Base-by-base conservation (phyloP, 2,797 vertebrate species). In the Lophotriccus pileatus region DNA sequence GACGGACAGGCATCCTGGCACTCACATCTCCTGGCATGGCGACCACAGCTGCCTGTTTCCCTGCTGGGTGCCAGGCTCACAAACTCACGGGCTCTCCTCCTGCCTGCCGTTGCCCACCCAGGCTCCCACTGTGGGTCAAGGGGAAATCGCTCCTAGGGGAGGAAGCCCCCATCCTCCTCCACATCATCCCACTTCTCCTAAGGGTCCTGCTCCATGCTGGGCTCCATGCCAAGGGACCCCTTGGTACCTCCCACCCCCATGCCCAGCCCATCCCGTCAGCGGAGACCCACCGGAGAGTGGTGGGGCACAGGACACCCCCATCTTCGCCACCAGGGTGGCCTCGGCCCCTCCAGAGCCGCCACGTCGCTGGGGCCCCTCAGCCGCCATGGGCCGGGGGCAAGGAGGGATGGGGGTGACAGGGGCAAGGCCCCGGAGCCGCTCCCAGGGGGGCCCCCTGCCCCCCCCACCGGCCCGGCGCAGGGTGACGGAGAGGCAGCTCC, bases 401-500 rank as follows among this genome's bases (percentile, higher is more conserved):
- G 88, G 91, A 2, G 23, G 30, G 4, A 80, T 41, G 0, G 70
- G 67, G 23, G 78, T 93, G 69, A 73, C 1, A 0, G 37, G 95
- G 9, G 69, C 76, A 2, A 32, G 69, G 30, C 30, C 78, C n/a
- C 70, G 9, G 25, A 56, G 47, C 28, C 69, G 21, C n/a, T 89
- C 74, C 85, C 84, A 87, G 32, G 70, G 41, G 21, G 24, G 30
- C 0, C 10, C 23, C 46, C 81, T 63, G 2, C 76, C 58, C 2
- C 87, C 87, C 46, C 56, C 87, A 3, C 87, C 88, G 0, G 84
- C 95, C 43, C 55, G 93, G n/a, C 50, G 63, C 69, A 98, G 93
- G 1, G 96, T 98, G 58, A 98, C 82, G 4, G 96, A 97, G 56
- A 98, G 94, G 34, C 97, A 97, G 78, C 98, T 98, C 90, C 97